Evolutionary conservation across 2,888 invertebrate species (phyloP).

Genomic region (Corbicula japonica): DNA sequence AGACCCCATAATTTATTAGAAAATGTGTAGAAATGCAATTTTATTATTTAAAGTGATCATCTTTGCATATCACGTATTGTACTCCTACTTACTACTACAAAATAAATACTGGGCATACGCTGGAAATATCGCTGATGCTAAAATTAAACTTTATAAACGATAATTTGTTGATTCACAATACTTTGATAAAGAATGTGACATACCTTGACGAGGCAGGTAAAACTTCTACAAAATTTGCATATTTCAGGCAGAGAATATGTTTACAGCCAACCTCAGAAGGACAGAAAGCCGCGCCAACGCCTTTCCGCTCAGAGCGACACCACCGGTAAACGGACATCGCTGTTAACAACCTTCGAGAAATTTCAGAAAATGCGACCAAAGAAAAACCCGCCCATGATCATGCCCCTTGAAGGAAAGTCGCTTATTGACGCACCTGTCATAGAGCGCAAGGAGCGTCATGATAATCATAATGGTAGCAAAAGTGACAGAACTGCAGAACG

Average conservation of each 20-base stretch:
- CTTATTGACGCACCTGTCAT: constrained; percentile 66
- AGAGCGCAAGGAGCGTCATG: constrained; percentile 24
- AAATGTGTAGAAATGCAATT: too few relatives aligned
- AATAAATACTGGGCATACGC: too few relatives aligned
- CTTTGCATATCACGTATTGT: too few relatives aligned
- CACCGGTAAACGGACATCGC: constrained; percentile 45
- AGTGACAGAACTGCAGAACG: constrained; percentile 33
- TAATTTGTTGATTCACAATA: too few relatives aligned
- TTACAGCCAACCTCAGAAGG: constrained; percentile 54
- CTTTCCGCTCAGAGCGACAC: constrained; percentile 63
- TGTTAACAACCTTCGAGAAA: constrained; percentile 77
- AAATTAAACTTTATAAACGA: too few relatives aligned
- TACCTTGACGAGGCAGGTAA: too few relatives aligned
- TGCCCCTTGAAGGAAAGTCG: constrained; percentile 77
- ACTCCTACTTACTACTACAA: too few relatives aligned
- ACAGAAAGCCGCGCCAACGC: constrained; percentile 59
- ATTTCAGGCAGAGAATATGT: constrained; percentile 59
- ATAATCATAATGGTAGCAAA: constrained; percentile 26
- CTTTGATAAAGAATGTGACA: too few relatives aligned
- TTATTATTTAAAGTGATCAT: too few relatives aligned
- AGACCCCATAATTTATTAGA: too few relatives aligned
- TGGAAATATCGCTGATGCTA: too few relatives aligned
- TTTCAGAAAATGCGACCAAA: constrained; percentile 77
- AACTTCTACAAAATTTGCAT: background rate
- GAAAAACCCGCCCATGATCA: constrained; percentile 69